Conservation (phyloP, 2,113 vertebrate species). For the Athene cunicularia region DNA sequence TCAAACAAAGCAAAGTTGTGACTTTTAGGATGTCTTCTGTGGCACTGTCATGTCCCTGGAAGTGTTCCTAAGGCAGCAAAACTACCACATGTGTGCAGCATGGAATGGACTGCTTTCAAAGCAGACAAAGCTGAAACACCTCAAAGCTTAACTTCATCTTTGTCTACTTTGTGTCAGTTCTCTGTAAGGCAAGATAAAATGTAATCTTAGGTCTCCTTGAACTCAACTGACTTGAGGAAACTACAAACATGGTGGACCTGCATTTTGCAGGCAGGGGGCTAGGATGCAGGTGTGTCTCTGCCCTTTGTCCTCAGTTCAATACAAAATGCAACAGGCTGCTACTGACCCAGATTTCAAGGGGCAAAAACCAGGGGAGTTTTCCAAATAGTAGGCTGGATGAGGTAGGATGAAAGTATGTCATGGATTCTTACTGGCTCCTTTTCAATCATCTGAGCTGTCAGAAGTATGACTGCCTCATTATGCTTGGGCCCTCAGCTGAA, state of each 20-base stretch:
- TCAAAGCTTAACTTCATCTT: conserved; percentile 28
- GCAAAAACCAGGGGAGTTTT: not conserved
- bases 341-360: not conserved
- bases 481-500: not conserved
- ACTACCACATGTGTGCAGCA: not conserved
- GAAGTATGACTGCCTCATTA: accelerated
- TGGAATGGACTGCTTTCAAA: not conserved
- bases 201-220: not conserved
- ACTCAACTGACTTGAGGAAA: not conserved
- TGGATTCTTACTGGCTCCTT: not conserved
- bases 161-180: not conserved
- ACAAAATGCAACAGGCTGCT: not conserved
- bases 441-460: not conserved
- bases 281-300: not conserved
- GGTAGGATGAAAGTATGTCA: not conserved
- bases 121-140: not conserved
- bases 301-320: not conserved
- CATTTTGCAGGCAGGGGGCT: not conserved
- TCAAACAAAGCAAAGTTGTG: not conserved
- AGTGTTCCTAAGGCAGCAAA: not conserved
- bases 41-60: not conserved
- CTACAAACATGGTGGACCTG: not conserved
- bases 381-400: not conserved
- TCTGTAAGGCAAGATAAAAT: conserved; percentile 49
- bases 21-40: not conserved